Evolutionary conservation across 2,113 vertebrate species (phyloP).

Genomic region (Boleophthalmus pectinirostris): DNA sequence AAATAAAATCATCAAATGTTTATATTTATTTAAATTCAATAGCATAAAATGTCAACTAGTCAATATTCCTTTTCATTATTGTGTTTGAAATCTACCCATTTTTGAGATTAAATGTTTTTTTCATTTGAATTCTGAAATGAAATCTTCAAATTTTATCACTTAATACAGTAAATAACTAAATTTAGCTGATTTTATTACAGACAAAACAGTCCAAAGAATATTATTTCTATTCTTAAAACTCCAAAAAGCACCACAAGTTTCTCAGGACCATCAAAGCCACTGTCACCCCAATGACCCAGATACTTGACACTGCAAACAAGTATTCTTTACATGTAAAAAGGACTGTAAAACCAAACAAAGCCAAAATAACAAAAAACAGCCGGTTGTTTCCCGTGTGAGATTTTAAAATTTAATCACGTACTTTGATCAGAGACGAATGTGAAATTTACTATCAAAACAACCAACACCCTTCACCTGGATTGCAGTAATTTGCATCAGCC

Average conservation of each 20-base stretch:
- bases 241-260: conserved; percentile 22
- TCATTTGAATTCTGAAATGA: not conserved
- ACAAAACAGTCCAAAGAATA: conserved; percentile 8
- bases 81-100: too few relatives aligned
- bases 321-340: conserved; percentile 3
- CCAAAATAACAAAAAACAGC: conserved; percentile 4
- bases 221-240: conserved; percentile 3
- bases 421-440: conserved; percentile 7
- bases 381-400: not conserved
- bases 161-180: conserved; percentile 1
- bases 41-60: not conserved
- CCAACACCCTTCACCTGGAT: conserved; percentile 28
- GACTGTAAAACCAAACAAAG: conserved; percentile 21
- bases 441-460: conserved; percentile 3
- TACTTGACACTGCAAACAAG: conserved; percentile 14
- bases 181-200: conserved; percentile 59
- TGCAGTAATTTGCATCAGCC: conserved; percentile 54
- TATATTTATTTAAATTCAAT: not conserved
- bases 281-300: conserved; percentile 13
- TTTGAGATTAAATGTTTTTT: too few relatives aligned
- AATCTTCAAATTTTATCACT: not conserved
- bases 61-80: not conserved
- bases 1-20: not conserved
- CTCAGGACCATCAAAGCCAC: conserved; percentile 1
- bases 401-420: conserved; percentile 10